phyloP scores from a whole-genome alignment of 2,888 invertebrate species.

The Tetranychus truncatus region DNA sequence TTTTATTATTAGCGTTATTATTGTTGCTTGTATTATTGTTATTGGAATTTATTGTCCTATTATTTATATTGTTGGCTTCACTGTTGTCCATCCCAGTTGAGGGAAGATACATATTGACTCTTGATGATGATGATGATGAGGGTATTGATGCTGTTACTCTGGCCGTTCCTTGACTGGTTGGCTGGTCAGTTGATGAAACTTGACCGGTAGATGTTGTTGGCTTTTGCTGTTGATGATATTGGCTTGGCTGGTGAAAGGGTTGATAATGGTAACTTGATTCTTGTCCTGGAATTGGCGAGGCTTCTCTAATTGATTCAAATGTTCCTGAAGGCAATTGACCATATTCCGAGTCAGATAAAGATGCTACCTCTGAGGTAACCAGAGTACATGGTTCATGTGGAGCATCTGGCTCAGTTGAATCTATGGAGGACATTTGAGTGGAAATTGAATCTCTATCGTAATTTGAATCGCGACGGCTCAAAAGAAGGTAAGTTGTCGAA shows the following conservation, averaged over 20 bases:
- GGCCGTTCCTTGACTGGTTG: background rate
- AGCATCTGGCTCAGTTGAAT: background rate
- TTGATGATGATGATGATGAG: constrained; percentile 3
- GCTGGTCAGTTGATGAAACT: background rate
- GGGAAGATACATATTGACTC: too few species aligned
- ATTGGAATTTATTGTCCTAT: too few species aligned
- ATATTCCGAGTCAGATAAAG: background rate
- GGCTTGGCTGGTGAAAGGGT: background rate
- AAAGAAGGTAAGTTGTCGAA: background rate
- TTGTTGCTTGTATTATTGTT: background rate
- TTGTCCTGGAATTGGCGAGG: background rate
- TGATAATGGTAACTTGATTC: background rate
- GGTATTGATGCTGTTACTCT: background rate
- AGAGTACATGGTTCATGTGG: background rate
- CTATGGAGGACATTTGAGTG: constrained; percentile 6
- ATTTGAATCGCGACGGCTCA: background rate
- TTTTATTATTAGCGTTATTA: background rate
- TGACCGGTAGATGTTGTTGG: background rate
- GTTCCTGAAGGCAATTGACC: background rate
- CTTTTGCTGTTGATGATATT: background rate
- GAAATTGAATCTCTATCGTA: constrained; percentile 3
- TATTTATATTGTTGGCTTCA: too few species aligned
- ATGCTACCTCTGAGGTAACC: background rate
- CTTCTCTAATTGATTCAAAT: background rate
- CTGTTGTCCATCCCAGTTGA: too few species aligned